Evolutionary conservation across 2,888 invertebrate genomes (phyloP).

Genomic region (Torymus aiolomorphi): DNA sequence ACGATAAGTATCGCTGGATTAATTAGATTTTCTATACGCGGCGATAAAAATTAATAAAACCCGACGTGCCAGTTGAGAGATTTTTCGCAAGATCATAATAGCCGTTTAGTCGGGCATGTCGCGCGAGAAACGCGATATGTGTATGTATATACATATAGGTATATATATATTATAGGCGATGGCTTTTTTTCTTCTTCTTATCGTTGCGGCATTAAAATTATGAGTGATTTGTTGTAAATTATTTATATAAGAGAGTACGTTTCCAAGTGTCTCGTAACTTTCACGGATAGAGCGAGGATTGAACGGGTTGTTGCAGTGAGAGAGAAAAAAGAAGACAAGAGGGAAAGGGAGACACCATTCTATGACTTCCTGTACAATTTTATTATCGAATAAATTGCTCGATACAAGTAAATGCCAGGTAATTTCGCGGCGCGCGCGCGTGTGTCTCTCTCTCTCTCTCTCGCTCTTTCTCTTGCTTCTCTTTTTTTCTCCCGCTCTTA

Average conservation of each 20-base stretch:
- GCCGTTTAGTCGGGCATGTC: no score
- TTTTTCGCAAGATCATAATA: neutral
- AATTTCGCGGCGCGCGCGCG: slow-evolving; percentile 23
- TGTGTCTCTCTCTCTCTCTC: no score
- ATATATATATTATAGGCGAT: no score
- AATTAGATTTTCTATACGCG: slow-evolving; percentile 20
- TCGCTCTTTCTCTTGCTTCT: no score
- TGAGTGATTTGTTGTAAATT: slow-evolving; percentile 10
- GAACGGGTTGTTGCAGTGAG: slow-evolving; percentile 1
- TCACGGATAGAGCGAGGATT: neutral
- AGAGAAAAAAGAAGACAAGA: neutral
- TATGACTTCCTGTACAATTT: slow-evolving; percentile 51
- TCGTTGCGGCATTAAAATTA: neutral
- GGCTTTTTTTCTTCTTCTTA: neutral
- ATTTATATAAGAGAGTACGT: slow-evolving; percentile 28
- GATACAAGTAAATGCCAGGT: slow-evolving; percentile 49
- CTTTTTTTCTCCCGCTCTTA: slow-evolving; percentile 29
- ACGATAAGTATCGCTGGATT: slow-evolving; percentile 13
- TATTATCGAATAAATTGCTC: slow-evolving; percentile 52
- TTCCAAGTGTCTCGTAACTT: slow-evolving; percentile 10
- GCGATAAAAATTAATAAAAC: neutral
- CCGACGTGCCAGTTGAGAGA: neutral
- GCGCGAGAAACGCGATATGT: no score
- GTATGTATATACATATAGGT: no score
- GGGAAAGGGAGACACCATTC: slow-evolving; percentile 8